Percentiles rank a stretch among this genome's conserved stretches.
These are phyloP conservation scores for Rhizomys pruinosus DNA, from an alignment of 2,113 vertebrate genomes.

Conservation along the genomic window DNA sequence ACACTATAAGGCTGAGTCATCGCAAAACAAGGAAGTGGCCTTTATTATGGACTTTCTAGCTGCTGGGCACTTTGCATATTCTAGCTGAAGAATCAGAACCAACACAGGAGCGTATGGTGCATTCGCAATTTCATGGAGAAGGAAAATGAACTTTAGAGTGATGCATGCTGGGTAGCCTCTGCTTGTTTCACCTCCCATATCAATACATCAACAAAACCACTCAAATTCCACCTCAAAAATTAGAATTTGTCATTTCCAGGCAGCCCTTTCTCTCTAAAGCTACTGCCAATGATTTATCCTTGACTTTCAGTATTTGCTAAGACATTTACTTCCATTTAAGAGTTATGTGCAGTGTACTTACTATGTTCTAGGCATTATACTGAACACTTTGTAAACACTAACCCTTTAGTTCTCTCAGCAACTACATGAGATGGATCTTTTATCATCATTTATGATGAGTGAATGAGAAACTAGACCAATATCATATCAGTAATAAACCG, in stretches of 20 bases:
- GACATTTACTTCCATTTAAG: conserved; percentile 36
- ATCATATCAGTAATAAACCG: background rate
- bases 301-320: conserved; percentile 25
- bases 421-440: background rate
- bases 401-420: background rate
- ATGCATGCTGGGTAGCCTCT: background rate
- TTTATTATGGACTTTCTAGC: background rate
- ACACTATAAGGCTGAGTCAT: background rate
- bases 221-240: conserved; percentile 8
- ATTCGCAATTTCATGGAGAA: conserved; percentile 19
- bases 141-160: background rate
- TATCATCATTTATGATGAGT: background rate
- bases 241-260: conserved; percentile 35
- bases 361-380: background rate
- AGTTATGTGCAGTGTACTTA: background rate
- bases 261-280: background rate
- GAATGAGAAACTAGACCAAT: background rate
- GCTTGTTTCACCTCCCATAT: background rate
- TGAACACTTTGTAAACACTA: conserved; percentile 25
- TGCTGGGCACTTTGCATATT: background rate
- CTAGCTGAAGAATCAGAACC: background rate
- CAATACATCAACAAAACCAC: conserved; percentile 1
- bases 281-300: background rate
- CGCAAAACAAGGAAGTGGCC: background rate
- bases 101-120: background rate